A percentile compares a stretch with the other conserved stretches of the same genome.
phyloP scores from a whole-genome alignment of 2,888 invertebrate species.

The Netelia fuscicornis region DNA sequence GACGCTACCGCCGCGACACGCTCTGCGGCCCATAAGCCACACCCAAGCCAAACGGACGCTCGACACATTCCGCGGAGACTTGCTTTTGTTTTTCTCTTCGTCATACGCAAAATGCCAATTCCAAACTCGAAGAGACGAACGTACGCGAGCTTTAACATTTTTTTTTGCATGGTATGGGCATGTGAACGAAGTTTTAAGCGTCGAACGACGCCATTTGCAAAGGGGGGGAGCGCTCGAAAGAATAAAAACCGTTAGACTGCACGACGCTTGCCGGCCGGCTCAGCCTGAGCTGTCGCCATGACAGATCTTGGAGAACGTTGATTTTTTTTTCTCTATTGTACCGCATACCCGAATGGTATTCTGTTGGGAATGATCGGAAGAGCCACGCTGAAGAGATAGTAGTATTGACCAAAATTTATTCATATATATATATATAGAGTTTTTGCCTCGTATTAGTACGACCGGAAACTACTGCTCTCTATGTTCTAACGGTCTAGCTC shows the following conservation, averaged over 20 bases:
- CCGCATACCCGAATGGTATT: not conserved
- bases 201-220: not conserved
- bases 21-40: constrained; percentile 75
- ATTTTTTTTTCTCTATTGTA: constrained; percentile 66
- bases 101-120: constrained; percentile 36
- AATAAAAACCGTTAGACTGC: constrained; percentile 73
- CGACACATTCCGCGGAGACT: constrained; percentile 34
- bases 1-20: not conserved
- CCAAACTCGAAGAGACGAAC: not conserved
- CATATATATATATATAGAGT: too few species aligned
- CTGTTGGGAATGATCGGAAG: too few species aligned
- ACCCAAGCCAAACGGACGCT: constrained; percentile 74
- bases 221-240: constrained; percentile 43
- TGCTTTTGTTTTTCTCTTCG: constrained; percentile 29
- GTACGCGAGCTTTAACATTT: not conserved
- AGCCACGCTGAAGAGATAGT: constrained; percentile 13
- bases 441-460: too few species aligned
- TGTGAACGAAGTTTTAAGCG: constrained; percentile 7
- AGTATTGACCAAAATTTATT: too few species aligned
- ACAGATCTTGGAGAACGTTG: constrained; percentile 66
- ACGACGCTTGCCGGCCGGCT: constrained; percentile 75
- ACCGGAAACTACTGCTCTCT: too few species aligned
- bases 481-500: too few species aligned
- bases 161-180: not conserved
- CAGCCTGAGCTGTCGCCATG: constrained; percentile 76